Evolutionary conservation across 2,113 vertebrate species (phyloP).

Genomic region (Vidua macroura): DNA sequence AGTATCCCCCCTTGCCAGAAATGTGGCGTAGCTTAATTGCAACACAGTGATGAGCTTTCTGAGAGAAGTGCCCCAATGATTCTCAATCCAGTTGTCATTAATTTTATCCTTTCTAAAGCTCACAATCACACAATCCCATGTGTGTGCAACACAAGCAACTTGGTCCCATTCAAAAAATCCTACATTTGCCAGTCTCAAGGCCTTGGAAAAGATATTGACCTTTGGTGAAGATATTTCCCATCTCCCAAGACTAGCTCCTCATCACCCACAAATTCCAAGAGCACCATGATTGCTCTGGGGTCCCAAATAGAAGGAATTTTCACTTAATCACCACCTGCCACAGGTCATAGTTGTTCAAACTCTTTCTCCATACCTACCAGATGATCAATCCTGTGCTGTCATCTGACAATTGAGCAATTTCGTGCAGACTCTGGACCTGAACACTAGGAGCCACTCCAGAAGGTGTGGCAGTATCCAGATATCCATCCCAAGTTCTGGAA

Average conservation of each 20-base stretch:
- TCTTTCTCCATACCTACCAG: neutral
- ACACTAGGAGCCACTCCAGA: neutral
- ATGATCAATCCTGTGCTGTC: neutral
- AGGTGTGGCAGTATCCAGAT: neutral
- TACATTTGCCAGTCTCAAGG: neutral
- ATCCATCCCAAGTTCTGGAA: neutral
- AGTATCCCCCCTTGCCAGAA: neutral
- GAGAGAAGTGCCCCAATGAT: neutral
- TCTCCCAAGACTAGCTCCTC: neutral
- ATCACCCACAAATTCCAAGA: neutral
- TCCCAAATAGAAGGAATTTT: neutral
- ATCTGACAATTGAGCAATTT: neutral
- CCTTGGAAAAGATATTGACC: neutral
- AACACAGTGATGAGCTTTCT: neutral
- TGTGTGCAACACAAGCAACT: neutral
- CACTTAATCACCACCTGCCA: neutral
- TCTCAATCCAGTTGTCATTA: neutral
- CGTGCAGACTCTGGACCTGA: neutral
- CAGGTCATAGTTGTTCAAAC: neutral
- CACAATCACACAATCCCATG: accelerated
- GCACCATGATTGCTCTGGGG: neutral
- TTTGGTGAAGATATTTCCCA: neutral
- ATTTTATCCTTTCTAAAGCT: neutral
- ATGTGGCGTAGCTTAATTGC: neutral
- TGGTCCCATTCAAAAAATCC: neutral